Conservation (phyloP, 2,113 vertebrate genomes). For the Bagarius yarrelli region DNA sequence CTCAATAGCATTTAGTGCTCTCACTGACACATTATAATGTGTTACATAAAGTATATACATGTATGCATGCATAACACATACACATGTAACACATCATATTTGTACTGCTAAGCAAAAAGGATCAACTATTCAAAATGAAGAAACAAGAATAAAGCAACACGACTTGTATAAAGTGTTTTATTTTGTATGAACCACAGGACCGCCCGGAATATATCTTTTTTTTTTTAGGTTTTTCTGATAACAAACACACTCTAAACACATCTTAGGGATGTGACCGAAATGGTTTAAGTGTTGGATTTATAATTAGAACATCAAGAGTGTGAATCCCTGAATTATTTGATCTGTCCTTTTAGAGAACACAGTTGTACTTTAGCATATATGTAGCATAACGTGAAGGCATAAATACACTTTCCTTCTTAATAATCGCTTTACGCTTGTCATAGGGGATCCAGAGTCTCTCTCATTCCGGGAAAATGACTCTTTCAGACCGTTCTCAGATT, state of each 20-base stretch:
- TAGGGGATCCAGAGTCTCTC: background rate
- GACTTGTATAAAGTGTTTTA: background rate
- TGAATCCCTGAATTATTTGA: too few species aligned
- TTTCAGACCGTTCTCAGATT: background rate
- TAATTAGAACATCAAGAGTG: too few species aligned
- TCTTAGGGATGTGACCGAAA: background rate
- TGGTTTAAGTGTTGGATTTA: too few species aligned
- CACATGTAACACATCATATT: too few species aligned
- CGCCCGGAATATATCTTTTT: background rate
- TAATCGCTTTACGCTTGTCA: background rate
- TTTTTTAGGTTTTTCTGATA: background rate
- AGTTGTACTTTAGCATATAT: background rate
- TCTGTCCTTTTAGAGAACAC: background rate
- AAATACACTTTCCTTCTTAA: background rate
- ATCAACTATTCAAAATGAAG: background rate
- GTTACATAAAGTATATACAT: too few species aligned
- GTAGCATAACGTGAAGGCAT: background rate
- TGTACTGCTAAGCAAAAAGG: too few species aligned
- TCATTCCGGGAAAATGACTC: background rate
- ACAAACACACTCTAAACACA: background rate
- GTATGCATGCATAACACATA: too few species aligned
- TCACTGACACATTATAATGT: too few species aligned
- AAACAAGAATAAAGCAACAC: background rate
- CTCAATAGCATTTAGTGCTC: too few species aligned
- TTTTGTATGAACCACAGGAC: background rate